These are phyloP conservation scores for Caenorhabditis briggsae DNA, from an alignment of 1,140 invertebrate species.

Conservation along the genomic window DNA sequence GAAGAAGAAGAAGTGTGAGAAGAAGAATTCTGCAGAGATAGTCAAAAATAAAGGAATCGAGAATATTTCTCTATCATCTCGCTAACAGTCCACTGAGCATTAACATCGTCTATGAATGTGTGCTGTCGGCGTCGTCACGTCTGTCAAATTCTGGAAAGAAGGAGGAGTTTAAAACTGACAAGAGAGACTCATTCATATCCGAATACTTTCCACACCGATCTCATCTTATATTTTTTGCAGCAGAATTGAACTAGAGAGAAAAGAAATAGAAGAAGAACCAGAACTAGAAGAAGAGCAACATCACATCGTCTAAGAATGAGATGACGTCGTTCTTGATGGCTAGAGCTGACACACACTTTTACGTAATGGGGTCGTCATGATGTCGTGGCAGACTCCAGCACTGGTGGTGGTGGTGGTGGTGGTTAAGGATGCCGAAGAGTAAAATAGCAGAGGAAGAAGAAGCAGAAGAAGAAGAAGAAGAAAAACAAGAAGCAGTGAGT, in stretches of 20 bases:
- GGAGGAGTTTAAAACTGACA: neutral
- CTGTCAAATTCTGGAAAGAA: constrained; percentile 7
- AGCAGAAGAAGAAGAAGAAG: constrained; percentile 4
- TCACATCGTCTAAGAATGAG: constrained; percentile 52
- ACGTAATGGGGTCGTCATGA: constrained; percentile 54
- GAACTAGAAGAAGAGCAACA: too few species aligned
- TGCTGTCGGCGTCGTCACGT: constrained; percentile 9
- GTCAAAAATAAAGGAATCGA: neutral
- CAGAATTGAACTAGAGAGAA: neutral
- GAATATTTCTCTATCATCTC: too few species aligned
- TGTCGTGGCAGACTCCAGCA: neutral
- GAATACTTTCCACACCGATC: constrained; percentile 19
- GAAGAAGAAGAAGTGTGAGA: neutral
- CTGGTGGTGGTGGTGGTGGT: neutral
- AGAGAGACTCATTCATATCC: constrained; percentile 31
- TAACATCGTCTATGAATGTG: constrained; percentile 35
- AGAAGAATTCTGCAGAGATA: too few species aligned
- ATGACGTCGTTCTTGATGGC: neutral
- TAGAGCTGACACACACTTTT: constrained; percentile 19
- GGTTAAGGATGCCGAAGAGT: constrained; percentile 6
- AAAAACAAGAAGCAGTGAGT: constrained; percentile 15
- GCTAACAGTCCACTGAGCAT: constrained; percentile 37
- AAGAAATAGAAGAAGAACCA: too few species aligned
- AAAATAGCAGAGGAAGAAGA: neutral
- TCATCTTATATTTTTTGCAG: constrained; percentile 17